Evolutionary conservation across 2,888 invertebrate genomes (phyloP), one percentile per base, ranked within the genome.

Genomic region (Corbicula japonica): DNA sequence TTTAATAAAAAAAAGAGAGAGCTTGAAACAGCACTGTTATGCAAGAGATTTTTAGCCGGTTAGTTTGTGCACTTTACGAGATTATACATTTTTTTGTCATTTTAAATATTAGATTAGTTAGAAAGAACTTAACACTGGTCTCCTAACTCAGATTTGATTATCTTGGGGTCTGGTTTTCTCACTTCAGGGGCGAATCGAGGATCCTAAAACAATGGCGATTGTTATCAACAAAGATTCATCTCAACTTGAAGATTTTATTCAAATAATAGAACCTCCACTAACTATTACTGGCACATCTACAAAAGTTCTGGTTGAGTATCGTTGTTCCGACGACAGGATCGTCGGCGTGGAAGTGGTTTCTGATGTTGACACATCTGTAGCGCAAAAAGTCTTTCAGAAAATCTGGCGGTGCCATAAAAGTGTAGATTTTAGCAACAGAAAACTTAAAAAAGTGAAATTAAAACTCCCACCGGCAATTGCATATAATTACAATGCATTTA

Each of bases 401-500:
- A 60, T 76, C 0, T 89, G 88, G 87, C 79, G 76, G 34, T 89
- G 89, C 58, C 62, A 46, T 10, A 48, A 60, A 48, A 56, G 38
- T 12, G 48, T n/a, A 6, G 38, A 38, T 10, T 21, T 3, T 12
- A 34, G n/a, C 1, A n/a, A 21, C 18, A 46, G 48, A 54, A 79
- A 50, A 35, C 34, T 32, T 21, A 86, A 76, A 63, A 71, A 35
- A 34, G 66, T 88, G 10, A 76, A 65, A 68, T 58, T 89, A 26
- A 73, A 76, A 28, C 30, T 89, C 15, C 79, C 86, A 8, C 77
- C 78, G 23, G 58, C 76, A 23, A 26, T 88, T 30, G 85, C 77
- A 2, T 89, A 85, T 65, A 83, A 87, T 62, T 88, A 87, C 30
- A 88, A 89, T 46, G 60, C 80, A 30, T 88, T 88, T 52, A 89